Evolutionary conservation across 2,888 invertebrate species (phyloP).

Genomic region (Xylota segnis): DNA sequence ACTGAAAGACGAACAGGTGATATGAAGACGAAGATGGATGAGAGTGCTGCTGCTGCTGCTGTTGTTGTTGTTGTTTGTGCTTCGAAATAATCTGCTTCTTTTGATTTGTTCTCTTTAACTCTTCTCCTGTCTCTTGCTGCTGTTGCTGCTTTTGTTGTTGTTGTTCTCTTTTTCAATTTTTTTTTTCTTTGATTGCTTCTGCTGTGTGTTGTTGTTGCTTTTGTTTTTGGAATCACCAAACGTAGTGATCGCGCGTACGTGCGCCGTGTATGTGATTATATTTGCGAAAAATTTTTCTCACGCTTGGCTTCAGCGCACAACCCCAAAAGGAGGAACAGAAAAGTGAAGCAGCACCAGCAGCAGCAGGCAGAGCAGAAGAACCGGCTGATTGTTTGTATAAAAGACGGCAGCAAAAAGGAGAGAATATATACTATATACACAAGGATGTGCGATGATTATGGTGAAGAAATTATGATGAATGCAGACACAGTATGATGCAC

Average conservation of each 20-base stretch:
- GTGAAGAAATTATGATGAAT: constrained; percentile 69
- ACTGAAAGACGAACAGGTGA: constrained; percentile 76
- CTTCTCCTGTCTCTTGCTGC: constrained; percentile 17
- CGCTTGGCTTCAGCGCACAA: constrained; percentile 60
- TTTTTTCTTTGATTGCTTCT: constrained; percentile 50
- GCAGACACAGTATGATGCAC: constrained; percentile 34
- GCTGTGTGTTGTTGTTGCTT: constrained; percentile 40
- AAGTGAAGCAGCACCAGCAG: background rate
- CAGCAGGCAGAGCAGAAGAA: constrained; percentile 32
- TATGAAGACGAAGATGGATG: constrained; percentile 77
- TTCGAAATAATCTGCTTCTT: constrained; percentile 64
- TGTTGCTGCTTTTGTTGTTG: constrained; percentile 39
- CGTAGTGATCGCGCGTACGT: constrained; percentile 76
- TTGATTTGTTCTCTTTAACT: constrained; percentile 62
- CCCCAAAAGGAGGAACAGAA: constrained; percentile 41
- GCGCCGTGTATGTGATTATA: constrained; percentile 76
- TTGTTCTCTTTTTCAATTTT: constrained; percentile 45
- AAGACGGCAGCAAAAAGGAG: constrained; percentile 16
- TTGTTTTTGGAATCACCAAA: constrained; percentile 69
- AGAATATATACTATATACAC: background rate
- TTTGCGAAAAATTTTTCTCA: constrained; percentile 76
- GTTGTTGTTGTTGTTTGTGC: constrained; percentile 45
- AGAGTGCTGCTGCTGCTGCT: constrained; percentile 59
- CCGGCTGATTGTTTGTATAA: constrained; percentile 64
- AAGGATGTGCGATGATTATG: constrained; percentile 50